Percentiles rank a stretch among this genome's conserved stretches.
Evolutionary conservation across 2,888 invertebrate genomes (phyloP).

Genomic region (Cephus rjabovi): DNA sequence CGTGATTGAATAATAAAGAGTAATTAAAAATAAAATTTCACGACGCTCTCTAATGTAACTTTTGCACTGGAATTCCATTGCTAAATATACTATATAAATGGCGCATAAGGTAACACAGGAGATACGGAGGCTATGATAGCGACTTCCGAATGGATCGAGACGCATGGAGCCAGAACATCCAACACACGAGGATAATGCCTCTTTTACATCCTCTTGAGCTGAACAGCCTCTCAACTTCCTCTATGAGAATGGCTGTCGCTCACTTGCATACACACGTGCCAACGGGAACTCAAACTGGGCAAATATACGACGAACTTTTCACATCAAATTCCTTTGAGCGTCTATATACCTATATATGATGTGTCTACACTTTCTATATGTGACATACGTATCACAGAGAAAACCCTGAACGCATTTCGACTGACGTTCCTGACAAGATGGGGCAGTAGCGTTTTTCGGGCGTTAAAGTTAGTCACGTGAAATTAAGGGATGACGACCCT

Average conservation of each 20-base stretch:
- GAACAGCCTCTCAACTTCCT: constrained; percentile 9
- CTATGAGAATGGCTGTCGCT: neutral
- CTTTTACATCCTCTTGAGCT: constrained; percentile 16
- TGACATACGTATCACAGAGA: neutral
- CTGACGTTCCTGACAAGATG: neutral
- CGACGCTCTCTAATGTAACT: no score
- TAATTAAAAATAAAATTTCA: no score
- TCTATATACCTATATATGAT: neutral
- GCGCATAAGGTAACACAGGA: neutral
- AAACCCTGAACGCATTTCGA: neutral
- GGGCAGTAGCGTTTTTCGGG: neutral
- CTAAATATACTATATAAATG: neutral
- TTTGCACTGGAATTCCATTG: no score
- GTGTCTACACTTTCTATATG: neutral
- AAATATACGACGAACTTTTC: neutral
- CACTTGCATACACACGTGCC: neutral
- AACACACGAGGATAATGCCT: constrained; percentile 7
- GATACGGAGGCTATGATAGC: neutral
- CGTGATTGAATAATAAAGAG: no score
- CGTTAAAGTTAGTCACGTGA: neutral
- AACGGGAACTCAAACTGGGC: neutral
- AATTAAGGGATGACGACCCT: neutral
- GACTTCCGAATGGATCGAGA: neutral
- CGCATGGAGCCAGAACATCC: neutral
- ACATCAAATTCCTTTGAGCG: neutral